Base-by-base conservation (phyloP, 2,888 invertebrate genomes). In the Maniola hyperantus region DNA sequence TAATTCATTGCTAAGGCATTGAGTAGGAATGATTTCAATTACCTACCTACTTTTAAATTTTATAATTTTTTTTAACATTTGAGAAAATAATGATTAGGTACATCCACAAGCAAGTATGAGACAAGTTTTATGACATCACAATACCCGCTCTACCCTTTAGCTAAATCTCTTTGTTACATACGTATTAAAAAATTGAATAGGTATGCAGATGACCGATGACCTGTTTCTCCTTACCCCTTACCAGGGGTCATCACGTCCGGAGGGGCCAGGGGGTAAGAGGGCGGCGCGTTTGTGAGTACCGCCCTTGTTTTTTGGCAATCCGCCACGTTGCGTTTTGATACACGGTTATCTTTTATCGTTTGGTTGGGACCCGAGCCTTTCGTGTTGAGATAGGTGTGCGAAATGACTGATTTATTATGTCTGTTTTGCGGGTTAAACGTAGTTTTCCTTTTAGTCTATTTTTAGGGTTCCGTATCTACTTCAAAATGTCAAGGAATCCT, bases 241-340 rank as follows among this genome's bases (percentile, higher is more conserved):
- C 58, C 58, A 44, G 44, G 33, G 59, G 59, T 59, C 59, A 59
- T 59, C 48, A 15, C 44, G 55, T 34, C 36, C 36, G 36, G 8
- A 44, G 26, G 44, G 46, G 46, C 8, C 6, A 15, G 48, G 48
- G 46, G 44, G 18, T 11, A 11, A 11, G 13, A 42, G 57, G 74
- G 73, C 59, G 76, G 73, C 11, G 74, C 77, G 51, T 72, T n/a
- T 66, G 72, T 73, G 58, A 70, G 76, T 73, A 68, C 54, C 64
- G 61, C 67, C 69, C 65, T 62, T 64, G 61, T 67, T 58, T 71
- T 67, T 70, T 70, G 67, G 70, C 70, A 64, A 65, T 54, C 15
- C 36, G 67, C 67, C 67, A 64, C 54, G 10, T 18, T 48, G 13
- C 53, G 26, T 61, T 46, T 39, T 58, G 44, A 44, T 50, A 39